A percentile compares a stretch with the other conserved stretches of the same genome.
phyloP scores from a whole-genome alignment of 2,888 invertebrate species.

The Amorpha juglandis region DNA sequence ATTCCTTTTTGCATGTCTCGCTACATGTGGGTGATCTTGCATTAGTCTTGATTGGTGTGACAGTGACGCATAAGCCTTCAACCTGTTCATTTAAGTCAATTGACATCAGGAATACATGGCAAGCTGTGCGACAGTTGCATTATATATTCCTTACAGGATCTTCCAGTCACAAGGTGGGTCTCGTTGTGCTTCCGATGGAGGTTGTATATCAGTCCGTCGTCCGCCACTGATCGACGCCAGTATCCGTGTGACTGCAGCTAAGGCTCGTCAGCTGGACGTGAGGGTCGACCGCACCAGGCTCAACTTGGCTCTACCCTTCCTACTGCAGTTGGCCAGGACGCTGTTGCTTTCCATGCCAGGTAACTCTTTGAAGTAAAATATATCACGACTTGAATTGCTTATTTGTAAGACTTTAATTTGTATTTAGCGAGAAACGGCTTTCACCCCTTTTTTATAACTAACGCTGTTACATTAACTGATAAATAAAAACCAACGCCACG shows the following conservation, averaged over 20 bases:
- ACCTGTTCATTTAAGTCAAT: no score
- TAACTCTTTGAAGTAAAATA: constrained; percentile 27
- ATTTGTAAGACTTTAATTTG: no score
- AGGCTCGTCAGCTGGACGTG: constrained; percentile 87
- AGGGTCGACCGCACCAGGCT: constrained; percentile 89
- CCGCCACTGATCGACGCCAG: constrained; percentile 89
- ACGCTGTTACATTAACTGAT: no score
- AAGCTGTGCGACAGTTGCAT: background rate
- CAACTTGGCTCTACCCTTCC: constrained; percentile 89
- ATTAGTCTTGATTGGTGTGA: no score
- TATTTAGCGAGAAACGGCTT: no score
- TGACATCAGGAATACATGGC: no score
- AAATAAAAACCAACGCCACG: no score
- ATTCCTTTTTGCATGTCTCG: no score
- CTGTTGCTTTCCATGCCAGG: constrained; percentile 86
- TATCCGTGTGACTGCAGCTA: constrained; percentile 85
- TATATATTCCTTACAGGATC: constrained; percentile 73
- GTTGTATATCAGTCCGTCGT: constrained; percentile 84
- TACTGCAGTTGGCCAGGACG: constrained; percentile 84
- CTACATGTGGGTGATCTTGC: no score
- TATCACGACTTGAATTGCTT: no score
- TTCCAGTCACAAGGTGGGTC: constrained; percentile 87
- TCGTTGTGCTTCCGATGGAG: constrained; percentile 79
- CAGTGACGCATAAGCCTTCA: no score
- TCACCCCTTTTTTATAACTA: no score